Base-by-base conservation (phyloP, 37 sponge, comb jelly and placozoan species). In the Chondrilla cf. caribensis region DNA sequence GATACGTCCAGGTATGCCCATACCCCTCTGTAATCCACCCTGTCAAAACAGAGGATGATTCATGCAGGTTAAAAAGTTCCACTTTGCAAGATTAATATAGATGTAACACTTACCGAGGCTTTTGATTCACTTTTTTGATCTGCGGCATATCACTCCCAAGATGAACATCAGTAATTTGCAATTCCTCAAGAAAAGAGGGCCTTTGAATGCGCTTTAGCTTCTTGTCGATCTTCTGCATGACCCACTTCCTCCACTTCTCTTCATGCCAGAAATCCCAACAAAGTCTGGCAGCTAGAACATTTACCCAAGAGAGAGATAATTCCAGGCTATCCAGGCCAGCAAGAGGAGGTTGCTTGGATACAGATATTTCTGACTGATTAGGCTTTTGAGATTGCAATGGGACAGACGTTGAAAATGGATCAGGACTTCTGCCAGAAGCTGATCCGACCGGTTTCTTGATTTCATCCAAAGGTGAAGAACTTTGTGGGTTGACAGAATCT, bases 261-360 rank as follows among this genome's bases (percentile, higher is more conserved):
- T 94, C 95, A 44, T 91, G 82, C 95, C 92, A 91, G 18, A 90
- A 58, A 59, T 94, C 95, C 92, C 92, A 94, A 82, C 81, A 88
- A 32, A 89, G 72, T 2, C 95, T 75, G 17, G 90, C 92, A 58
- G 73, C 66, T 42, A 89, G 41, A 21, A 84, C 86, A 65, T 91
- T 94, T 8, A 94, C 35, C 95, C 95, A 94, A 47, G 65, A 68
- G 18, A 89, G 58, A 36, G 80, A 47, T n/a, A 73, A 24, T n/a
- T 42, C 76, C 38, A n/a, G 21, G 19, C n/a, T 21, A 42, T 62
- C 39, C 35, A 60, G 57, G 3, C 31, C 31, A 9, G 67, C 6
- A 17, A 80, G 60, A 40, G 32, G 18, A 36, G 58, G 36, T 3
- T 3, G 21, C 11, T 26, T 6, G 40, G 81, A 65, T 8, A 64